Evolutionary conservation across 2,113 vertebrate genomes (phyloP).

Genomic region (Clarias gariepinus): DNA sequence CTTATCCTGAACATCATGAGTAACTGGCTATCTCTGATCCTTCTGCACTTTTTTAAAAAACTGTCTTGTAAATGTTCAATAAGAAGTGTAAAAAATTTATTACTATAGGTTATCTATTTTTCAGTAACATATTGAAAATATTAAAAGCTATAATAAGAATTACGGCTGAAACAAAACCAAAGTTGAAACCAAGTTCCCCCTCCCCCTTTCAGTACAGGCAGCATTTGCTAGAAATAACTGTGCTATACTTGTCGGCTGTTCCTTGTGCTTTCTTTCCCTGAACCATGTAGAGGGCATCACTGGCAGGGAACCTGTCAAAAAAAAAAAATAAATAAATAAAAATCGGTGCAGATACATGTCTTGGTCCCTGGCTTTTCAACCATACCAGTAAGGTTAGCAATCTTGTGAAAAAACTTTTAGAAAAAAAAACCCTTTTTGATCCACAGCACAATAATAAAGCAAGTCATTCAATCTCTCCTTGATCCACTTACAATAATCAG

Average conservation of each 20-base stretch:
- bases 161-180: background rate
- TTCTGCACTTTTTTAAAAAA: background rate
- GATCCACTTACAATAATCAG: background rate
- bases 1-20: background rate
- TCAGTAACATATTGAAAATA: background rate
- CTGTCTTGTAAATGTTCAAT: background rate
- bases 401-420: background rate
- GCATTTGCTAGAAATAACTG: background rate
- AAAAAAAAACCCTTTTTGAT: background rate
- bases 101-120: background rate
- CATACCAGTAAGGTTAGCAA: background rate
- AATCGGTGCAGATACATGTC: slow-evolving; percentile 6
- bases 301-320: slow-evolving; percentile 43
- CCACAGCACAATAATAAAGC: background rate
- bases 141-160: background rate
- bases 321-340: background rate
- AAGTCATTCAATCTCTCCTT: background rate
- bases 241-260: slow-evolving; percentile 8
- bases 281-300: background rate
- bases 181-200: background rate
- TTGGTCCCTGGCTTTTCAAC: slow-evolving; percentile 27
- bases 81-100: too few relatives aligned
- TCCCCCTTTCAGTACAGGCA: background rate
- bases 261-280: background rate
- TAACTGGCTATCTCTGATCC: background rate